These are phyloP conservation scores for Paracyclopina nana DNA, from an alignment of 1,140 invertebrate genomes.

Conservation along the genomic window DNA sequence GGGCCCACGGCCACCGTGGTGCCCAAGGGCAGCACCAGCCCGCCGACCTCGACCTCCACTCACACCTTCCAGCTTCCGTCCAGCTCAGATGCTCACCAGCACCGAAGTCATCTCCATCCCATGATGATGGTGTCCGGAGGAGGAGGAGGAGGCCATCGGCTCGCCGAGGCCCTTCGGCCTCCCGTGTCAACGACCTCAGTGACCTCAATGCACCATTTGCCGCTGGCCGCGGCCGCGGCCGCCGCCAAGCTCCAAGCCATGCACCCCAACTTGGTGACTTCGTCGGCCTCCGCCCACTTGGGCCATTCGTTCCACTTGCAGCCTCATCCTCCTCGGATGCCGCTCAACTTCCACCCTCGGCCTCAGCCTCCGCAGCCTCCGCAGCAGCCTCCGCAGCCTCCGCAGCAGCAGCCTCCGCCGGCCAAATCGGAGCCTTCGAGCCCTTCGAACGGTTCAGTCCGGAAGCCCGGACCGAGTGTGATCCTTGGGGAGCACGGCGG, in stretches of 20 bases:
- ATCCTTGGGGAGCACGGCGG: conserved; percentile 63
- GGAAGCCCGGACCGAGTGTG: too few species aligned
- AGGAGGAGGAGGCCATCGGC: neutral
- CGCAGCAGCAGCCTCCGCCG: neutral
- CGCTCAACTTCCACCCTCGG: neutral
- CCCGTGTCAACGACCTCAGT: neutral
- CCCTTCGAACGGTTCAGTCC: too few species aligned
- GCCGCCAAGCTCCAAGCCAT: conserved; percentile 16
- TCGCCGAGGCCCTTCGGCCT: neutral
- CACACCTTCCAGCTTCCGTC: conserved; percentile 16
- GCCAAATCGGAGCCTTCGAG: too few species aligned
- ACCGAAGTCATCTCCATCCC: neutral
- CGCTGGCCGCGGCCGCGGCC: conserved; percentile 1
- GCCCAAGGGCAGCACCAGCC: neutral
- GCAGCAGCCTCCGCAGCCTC: too few species aligned
- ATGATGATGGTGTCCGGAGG: too few species aligned
- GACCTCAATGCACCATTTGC: neutral
- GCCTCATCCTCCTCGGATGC: neutral
- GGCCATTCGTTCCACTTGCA: neutral
- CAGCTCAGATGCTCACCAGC: too few species aligned
- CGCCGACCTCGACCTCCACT: neutral
- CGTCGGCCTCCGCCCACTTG: conserved; percentile 9
- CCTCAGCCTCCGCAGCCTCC: neutral
- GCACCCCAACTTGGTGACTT: conserved; percentile 12
- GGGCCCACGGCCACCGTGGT: neutral